These are phyloP conservation scores for Tringa solitaria DNA, from an alignment of 2,113 vertebrate species.

Conservation along the genomic window DNA sequence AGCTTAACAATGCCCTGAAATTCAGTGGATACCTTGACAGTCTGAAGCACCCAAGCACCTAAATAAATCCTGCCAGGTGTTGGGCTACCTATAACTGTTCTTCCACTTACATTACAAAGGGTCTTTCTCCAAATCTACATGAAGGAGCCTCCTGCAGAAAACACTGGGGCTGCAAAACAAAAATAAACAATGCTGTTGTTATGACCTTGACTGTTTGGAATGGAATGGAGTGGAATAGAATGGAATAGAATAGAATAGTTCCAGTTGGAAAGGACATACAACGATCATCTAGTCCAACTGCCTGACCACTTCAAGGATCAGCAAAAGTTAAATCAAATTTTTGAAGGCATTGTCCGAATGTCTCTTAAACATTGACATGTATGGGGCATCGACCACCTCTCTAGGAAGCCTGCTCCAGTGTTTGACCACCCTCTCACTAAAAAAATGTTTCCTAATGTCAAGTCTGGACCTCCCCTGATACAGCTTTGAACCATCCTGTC, in stretches of 20 bases:
- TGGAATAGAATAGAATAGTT: neutral
- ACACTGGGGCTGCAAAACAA: neutral
- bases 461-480: neutral
- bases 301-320: neutral
- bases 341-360: neutral
- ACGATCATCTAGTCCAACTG: neutral
- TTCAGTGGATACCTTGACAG: neutral
- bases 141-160: neutral
- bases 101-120: neutral
- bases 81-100: neutral
- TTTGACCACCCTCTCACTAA: neutral
- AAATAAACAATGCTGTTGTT: neutral
- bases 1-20: neutral
- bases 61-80: neutral
- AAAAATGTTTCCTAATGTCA: neutral
- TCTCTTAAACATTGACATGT: neutral
- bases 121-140: neutral
- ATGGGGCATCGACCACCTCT: neutral
- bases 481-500: neutral
- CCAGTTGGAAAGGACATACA: neutral
- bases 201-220: neutral
- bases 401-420: neutral
- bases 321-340: neutral
- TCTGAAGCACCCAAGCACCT: neutral
- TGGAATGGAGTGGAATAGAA: neutral